Evolutionary conservation across 1,140 invertebrate genomes (phyloP), one percentile per base, ranked within the genome.

Genomic region (Mycetomoellerius zeteki): DNA sequence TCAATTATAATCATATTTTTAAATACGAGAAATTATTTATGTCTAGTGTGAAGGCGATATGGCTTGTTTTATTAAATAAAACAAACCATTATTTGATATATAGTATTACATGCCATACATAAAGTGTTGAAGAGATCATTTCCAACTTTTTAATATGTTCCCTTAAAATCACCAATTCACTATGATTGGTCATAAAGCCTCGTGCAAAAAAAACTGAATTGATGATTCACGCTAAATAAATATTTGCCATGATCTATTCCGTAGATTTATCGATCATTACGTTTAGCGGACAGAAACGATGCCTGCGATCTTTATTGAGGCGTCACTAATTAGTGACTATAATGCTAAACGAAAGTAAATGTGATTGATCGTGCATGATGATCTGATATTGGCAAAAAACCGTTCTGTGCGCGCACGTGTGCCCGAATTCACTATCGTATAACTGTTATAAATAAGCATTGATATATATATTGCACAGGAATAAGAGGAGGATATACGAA

Each of bases 371-470:
- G 54, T 30, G 65, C 56, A 72, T 54, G 72, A 60, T 90, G 81
- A 80, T 85, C 1, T 67, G 19, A 67, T 43, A 60, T 30, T 33
- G 60, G 67, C 80, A 88, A 87, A 85, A 88, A 85, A 88, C 33
- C 60, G 75, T 27, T 56, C 12, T 30, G 62, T 64, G 62, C 19
- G 3, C n/a, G 64, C 16, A 19, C 50, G 43, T 33, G 33, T 24
- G 33, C 56, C 19, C n/a, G 27, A 50, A 50, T 19, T 76, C 27
- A 30, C 33, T n/a, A 60, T 58, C n/a, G 12, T 65, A 43, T 78
- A 62, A 89, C 60, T 62, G 62, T 85, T 87, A 76, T 80, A 89
- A 90, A 89, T 90, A 84, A 87, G 58, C 37, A 50, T 19, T 27
- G 19, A 65, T 84, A 85, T 52, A 80, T 14, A 54, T 24, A 50